phyloP scores from a whole-genome alignment of 2,888 invertebrate genomes.

The Myathropa florea region DNA sequence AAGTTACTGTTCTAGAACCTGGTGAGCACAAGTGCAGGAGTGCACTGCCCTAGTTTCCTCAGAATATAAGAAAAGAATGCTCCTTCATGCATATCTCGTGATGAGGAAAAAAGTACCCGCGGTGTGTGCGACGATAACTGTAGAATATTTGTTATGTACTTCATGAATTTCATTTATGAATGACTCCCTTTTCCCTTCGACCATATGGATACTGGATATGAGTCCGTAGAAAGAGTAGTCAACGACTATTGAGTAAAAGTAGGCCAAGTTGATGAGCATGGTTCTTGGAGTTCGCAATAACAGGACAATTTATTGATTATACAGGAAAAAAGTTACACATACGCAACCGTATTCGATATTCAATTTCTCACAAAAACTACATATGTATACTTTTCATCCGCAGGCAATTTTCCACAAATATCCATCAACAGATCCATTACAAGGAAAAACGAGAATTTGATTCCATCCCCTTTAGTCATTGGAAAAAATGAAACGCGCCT shows the following conservation, averaged over 20 bases:
- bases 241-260: conserved; percentile 32
- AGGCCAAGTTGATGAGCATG: conserved; percentile 49
- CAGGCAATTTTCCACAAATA: conserved; percentile 16
- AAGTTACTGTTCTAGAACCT: conserved; percentile 28
- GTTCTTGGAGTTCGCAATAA: background rate
- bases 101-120: background rate
- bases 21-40: conserved; percentile 6
- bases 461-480: background rate
- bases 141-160: conserved; percentile 43
- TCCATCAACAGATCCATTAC: conserved; percentile 24
- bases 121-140: conserved; percentile 42
- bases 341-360: conserved; percentile 22
- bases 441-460: conserved; percentile 2
- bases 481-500: conserved; percentile 3
- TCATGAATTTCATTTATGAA: conserved; percentile 47
- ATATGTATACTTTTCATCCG: background rate
- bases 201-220: background rate
- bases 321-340: conserved; percentile 19
- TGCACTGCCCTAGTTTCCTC: conserved; percentile 37
- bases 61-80: conserved; percentile 36
- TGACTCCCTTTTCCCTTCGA: conserved; percentile 11
- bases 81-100: conserved; percentile 20
- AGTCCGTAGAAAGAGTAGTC: background rate
- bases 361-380: conserved; percentile 3
- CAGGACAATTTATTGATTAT: background rate